Conservation (phyloP, 2,888 invertebrate genomes). For the Nomada fabriciana region DNA sequence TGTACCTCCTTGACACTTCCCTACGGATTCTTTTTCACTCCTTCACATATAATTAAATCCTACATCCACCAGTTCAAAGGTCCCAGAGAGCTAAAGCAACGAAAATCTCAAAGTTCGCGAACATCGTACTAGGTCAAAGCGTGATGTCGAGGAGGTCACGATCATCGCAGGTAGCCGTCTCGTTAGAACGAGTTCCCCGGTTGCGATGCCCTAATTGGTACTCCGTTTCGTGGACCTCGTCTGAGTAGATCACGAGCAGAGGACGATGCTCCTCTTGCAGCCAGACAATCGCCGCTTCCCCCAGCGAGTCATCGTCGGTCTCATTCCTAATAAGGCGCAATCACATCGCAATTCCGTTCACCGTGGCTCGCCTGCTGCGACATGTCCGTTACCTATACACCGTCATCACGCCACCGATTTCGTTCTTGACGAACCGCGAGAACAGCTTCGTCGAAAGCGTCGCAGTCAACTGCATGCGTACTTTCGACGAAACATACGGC, state of each 20-base stretch:
- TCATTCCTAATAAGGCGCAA: conserved; percentile 77
- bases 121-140: conserved; percentile 1
- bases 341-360: conserved; percentile 72
- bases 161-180: conserved; percentile 51
- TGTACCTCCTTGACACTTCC: no score
- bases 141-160: conserved; percentile 17
- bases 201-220: conserved; percentile 78
- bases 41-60: not conserved
- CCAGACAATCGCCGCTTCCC: conserved; percentile 71
- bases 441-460: conserved; percentile 17
- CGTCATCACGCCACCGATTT: conserved; percentile 32
- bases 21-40: not conserved
- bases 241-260: conserved; percentile 70
- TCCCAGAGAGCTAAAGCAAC: not conserved
- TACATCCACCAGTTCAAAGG: not conserved
- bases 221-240: conserved; percentile 65
- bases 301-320: conserved; percentile 63
- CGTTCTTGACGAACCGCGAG: conserved; percentile 2
- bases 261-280: conserved; percentile 74
- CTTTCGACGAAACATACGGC: conserved; percentile 2
- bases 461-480: not conserved
- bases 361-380: conserved; percentile 37
- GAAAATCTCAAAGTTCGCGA: not conserved
- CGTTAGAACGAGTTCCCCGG: conserved; percentile 73
- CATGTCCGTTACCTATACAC: conserved; percentile 48